Base-by-base conservation (phyloP, 2,113 vertebrate genomes). In the Menidia beryllina region DNA sequence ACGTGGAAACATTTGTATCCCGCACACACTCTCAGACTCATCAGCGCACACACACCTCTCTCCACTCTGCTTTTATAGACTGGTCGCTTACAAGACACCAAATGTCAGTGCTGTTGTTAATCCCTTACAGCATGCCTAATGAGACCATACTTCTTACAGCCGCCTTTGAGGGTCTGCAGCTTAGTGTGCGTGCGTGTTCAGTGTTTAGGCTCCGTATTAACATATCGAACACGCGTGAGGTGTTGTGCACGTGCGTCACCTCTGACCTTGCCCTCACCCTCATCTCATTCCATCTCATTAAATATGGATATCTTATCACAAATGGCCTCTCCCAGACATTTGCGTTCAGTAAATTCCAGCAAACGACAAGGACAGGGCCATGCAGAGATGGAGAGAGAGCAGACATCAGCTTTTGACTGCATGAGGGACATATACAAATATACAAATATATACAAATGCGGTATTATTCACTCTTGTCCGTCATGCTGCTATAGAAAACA, bases 251-350 rank as follows among this genome's bases (percentile, higher is more conserved):
- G 50, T 69, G 67, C 70, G 65, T 82, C 86, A 88, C 87, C 86
- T 80, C 86, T 89, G 79, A 86, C 86, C 83, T 89, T 85, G 87
- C 67, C 91, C 25, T 86, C 90, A 89, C 79, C 89, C 91, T 93
- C 94, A 93, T 94, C 95, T 95, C 94, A 95, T 96, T 96, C 93
- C 91, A 93, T 94, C 95, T 98, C 97, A 98, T 99, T 98, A 99
- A 99, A 98, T 97, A 99, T 99, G 97, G 96, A 99, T 98, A 97
- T 98, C 96, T 97, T 96, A 99, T 97, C 96, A 95, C 74, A 69
- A 61, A 73, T 3, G 26, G 60, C 41, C 51, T 58, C 48, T 48
- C 49, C 48, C 68, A 61, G 69, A 59, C 27, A 75, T 54, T 98
- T 96, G 95, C 95, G 96, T 95, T 95, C 94, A 94, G 95, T 98